Evolutionary conservation across 2,888 invertebrate species (phyloP).

Genomic region (Brachycybe producta): DNA sequence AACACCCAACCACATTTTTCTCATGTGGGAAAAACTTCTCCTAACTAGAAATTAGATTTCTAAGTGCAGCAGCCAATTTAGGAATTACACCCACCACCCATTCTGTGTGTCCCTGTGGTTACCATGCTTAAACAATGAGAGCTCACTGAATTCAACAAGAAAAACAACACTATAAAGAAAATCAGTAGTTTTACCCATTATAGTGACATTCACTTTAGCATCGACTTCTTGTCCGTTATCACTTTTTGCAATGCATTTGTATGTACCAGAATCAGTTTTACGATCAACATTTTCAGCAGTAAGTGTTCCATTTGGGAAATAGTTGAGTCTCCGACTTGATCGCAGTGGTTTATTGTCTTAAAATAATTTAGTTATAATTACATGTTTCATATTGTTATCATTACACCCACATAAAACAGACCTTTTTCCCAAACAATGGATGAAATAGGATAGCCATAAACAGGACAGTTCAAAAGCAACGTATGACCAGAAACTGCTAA

Average conservation of each 20-base stretch:
- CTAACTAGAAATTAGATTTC: too few species aligned
- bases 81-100: too few species aligned
- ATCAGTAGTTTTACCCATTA: conserved; percentile 16
- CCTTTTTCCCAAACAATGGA: conserved; percentile 9
- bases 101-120: too few species aligned
- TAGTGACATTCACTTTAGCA: conserved; percentile 1
- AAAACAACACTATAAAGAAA: too few species aligned
- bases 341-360: conserved; percentile 27
- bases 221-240: conserved; percentile 24
- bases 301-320: conserved; percentile 29
- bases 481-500: conserved; percentile 2
- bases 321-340: conserved; percentile 30
- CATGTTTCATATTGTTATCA: too few species aligned
- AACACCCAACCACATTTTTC: too few species aligned
- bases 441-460: conserved; percentile 10
- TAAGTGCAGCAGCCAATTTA: too few species aligned
- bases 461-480: conserved; percentile 8
- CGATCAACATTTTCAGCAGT: conserved; percentile 31
- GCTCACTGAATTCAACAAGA: too few species aligned
- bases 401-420: conserved; percentile 16
- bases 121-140: too few species aligned
- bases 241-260: conserved; percentile 31
- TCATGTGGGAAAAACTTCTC: too few species aligned
- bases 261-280: conserved; percentile 31
- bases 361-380: too few species aligned